Conservation (phyloP, 2,113 vertebrate genomes). For the Lutjanus erythropterus region DNA sequence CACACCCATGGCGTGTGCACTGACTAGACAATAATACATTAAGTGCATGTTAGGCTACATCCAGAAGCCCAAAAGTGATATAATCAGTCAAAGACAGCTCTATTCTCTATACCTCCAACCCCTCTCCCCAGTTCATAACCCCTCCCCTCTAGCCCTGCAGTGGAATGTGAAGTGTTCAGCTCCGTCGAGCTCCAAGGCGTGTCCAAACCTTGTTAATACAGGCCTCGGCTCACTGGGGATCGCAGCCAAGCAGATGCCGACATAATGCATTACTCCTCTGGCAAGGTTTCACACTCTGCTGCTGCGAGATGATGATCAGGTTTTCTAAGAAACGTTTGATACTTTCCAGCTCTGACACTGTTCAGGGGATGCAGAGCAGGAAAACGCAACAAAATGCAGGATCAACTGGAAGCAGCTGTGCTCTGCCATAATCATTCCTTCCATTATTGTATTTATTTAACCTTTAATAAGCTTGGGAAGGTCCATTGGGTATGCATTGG, state of each 20-base stretch:
- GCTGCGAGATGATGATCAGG: constrained; percentile 29
- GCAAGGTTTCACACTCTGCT: constrained; percentile 24
- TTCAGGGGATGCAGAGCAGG: background rate
- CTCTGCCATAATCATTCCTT: background rate
- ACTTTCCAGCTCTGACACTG: constrained; percentile 3
- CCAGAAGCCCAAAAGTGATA: constrained; percentile 23
- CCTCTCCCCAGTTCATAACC: background rate
- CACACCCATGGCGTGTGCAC: background rate
- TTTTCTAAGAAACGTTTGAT: constrained; percentile 33
- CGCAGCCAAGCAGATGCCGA: constrained; percentile 55
- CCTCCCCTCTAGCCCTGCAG: constrained; percentile 49
- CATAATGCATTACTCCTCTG: constrained; percentile 48
- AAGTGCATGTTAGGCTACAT: constrained; percentile 23
- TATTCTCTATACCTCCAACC: constrained; percentile 16
- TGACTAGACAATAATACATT: constrained; percentile 7
- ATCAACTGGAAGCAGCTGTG: background rate
- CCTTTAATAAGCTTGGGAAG: constrained; percentile 16
- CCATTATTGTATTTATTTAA: constrained; percentile 31
- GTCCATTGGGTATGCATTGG: background rate
- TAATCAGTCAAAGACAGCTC: constrained; percentile 24
- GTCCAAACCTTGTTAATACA: constrained; percentile 73
- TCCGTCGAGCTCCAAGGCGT: constrained; percentile 51
- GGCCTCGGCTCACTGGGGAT: constrained; percentile 53
- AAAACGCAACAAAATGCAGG: constrained; percentile 7
- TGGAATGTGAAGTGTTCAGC: constrained; percentile 75